Conservation (phyloP, 1,140 invertebrate genomes). For the Listronotus bonariensis region DNA sequence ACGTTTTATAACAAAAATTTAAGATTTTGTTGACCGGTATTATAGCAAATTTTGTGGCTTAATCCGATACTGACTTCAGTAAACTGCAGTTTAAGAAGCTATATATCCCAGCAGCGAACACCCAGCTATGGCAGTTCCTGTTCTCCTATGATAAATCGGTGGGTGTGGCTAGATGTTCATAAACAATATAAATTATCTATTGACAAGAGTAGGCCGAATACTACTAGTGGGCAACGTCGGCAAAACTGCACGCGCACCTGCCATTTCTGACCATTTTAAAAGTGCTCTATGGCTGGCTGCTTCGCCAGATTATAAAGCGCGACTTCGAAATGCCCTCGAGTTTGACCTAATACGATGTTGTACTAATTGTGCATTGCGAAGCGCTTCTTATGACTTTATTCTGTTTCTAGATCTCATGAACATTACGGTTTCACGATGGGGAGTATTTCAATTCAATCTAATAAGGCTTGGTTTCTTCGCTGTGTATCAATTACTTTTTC, state of each 20-base stretch:
- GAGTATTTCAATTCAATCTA: constrained; percentile 7
- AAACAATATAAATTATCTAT: constrained; percentile 46
- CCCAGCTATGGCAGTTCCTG: constrained; percentile 28
- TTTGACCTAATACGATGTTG: constrained; percentile 2
- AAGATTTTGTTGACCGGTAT: no score
- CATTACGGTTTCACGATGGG: constrained; percentile 17
- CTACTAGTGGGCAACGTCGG: constrained; percentile 35
- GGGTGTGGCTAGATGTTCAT: constrained; percentile 38
- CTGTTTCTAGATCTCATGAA: constrained; percentile 5
- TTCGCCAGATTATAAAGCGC: constrained; percentile 30
- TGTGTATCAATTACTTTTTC: no score
- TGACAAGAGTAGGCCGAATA: constrained; percentile 46
- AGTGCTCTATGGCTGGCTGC: constrained; percentile 29
- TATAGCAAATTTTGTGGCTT: no score
- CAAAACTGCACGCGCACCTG: constrained; percentile 35
- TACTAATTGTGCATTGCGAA: constrained; percentile 19
- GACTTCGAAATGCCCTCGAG: constrained; percentile 3
- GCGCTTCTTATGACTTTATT: constrained; percentile 28
- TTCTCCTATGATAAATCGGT: constrained; percentile 38
- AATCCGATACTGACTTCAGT: constrained; percentile 4
- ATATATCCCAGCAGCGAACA: constrained; percentile 25
- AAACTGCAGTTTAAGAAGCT: constrained; percentile 13
- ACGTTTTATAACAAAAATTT: no score
- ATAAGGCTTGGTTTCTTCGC: constrained; percentile 4
- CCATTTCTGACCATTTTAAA: constrained; percentile 30